Conservation (phyloP, 2,888 invertebrate genomes). For the Drosophila colorata region DNA sequence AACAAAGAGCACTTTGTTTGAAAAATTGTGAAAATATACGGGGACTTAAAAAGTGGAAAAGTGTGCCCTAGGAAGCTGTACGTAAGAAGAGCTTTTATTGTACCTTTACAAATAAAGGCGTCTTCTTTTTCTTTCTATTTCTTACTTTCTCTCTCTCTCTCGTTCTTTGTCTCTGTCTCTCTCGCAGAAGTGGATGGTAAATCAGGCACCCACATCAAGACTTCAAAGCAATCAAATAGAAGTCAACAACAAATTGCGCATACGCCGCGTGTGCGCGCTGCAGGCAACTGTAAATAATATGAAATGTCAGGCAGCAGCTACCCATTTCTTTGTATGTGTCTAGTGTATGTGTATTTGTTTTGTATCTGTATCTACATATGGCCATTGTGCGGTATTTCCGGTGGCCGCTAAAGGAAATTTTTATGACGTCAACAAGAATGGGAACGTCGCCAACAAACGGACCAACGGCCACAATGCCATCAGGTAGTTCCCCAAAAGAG, state of each 20-base stretch:
- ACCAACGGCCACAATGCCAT: slow-evolving; percentile 46
- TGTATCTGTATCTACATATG: slow-evolving; percentile 15
- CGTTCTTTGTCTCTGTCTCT: neutral
- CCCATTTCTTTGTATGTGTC: slow-evolving; percentile 25
- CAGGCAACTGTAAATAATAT: slow-evolving; percentile 63
- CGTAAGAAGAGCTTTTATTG: no score
- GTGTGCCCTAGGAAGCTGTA: no score
- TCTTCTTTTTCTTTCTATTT: neutral
- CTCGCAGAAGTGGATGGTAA: neutral
- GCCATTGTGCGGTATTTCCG: slow-evolving; percentile 73
- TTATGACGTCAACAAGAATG: slow-evolving; percentile 69
- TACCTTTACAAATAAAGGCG: no score
- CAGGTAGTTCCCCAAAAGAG: slow-evolving; percentile 46
- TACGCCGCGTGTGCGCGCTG: slow-evolving; percentile 59
- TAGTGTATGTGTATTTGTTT: slow-evolving; percentile 16
- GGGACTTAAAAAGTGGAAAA: no score
- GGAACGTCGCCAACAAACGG: slow-evolving; percentile 26
- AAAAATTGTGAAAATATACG: no score
- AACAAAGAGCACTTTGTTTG: no score
- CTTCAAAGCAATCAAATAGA: slow-evolving; percentile 37
- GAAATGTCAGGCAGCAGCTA: slow-evolving; percentile 24
- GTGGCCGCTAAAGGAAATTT: slow-evolving; percentile 72
- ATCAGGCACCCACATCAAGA: slow-evolving; percentile 13
- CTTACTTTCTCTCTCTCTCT: neutral
- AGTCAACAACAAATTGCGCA: slow-evolving; percentile 60